Evolutionary conservation across 2,113 vertebrate genomes (phyloP), one percentile per base, ranked within the genome.

Genomic region (Otus sunia): DNA sequence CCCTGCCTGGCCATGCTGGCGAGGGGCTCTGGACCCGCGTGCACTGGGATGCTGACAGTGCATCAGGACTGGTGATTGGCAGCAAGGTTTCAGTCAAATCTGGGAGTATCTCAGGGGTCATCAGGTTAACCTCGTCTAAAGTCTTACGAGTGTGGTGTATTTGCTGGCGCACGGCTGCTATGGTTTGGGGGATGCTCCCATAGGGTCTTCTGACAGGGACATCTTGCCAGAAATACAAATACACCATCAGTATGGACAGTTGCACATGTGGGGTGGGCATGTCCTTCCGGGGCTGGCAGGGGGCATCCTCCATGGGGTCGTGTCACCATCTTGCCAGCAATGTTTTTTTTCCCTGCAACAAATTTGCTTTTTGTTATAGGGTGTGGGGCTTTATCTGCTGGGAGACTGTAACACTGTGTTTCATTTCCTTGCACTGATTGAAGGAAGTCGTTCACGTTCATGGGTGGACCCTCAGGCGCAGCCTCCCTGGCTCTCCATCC

Each of bases 21-120:
- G 12, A 49, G n/a, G 36, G 10, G 7, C 50, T 0, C 1, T 30
- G 64, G 12, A 23, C 43, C 63, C 5, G 2, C 2, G 5, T 50
- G 67, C 15, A 4, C 66, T 63, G 75, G 56, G 52, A 34, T 49
- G 39, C 22, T 1, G 1, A 27, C 27, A 74, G 47, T 41, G 53
- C 10, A 3, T 32, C 5, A 3, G 36, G 45, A 41, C 59, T 45
- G 19, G 16, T 39, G 52, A 23, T 18, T 36, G 47, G 20, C 37
- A 53, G 55, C 47, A 84, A 56, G 16, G 25, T 72, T 76, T 56
- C 22, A 10, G 36, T 50, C 12, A 19, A 30, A 36, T 25, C 30
- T 36, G 6, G 12, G 27, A n/a, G n/a, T 36, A 25, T 36, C 27
- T 80, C 43, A 67, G 59, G 4, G 6, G 34, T 76, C 34, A 22